Conservation (phyloP, 2,797 vertebrate species). For the Huso huso region DNA sequence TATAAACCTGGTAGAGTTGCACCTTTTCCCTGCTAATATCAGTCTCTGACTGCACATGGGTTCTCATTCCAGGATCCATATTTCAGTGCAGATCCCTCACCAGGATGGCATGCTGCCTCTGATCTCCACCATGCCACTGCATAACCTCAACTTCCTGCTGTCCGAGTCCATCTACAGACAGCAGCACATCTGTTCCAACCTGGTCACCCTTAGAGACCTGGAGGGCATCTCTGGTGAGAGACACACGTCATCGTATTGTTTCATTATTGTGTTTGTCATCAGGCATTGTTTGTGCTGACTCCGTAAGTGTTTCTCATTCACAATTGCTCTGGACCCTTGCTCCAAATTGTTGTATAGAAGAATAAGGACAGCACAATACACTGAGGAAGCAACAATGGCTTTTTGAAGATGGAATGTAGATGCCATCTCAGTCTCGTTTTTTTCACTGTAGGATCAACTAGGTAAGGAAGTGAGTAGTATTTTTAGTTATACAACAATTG, state of each 20-base stretch:
- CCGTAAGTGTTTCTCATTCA: no score
- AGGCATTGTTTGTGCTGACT: no score
- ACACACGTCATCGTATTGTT: not conserved
- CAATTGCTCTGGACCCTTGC: no score
- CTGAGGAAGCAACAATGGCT: not conserved
- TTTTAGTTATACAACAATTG: no score
- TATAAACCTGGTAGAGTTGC: not conserved
- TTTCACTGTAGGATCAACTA: no score
- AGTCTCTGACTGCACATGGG: not conserved
- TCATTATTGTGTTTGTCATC: no score
- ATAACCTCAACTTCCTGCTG: conserved; percentile 92
- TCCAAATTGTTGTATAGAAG: no score
- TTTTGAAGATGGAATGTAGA: no score
- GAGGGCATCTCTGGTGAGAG: conserved; percentile 76
- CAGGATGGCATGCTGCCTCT: conserved; percentile 97
- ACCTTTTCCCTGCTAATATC: not conserved
- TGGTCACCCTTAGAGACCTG: conserved; percentile 76
- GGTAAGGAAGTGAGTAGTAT: no score
- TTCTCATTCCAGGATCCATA: conserved; percentile 75
- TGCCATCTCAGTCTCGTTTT: no score
- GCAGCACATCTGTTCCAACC: conserved; percentile 93
- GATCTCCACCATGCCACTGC: conserved; percentile 88
- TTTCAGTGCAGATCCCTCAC: conserved; percentile 95
- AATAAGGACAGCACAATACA: not conserved
- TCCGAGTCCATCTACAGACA: conserved; percentile 96